A percentile compares a stretch with the other conserved stretches of the same genome.
Evolutionary conservation across 1,140 invertebrate genomes (phyloP).

Genomic region (Thaumetopoea pityocampa): DNA sequence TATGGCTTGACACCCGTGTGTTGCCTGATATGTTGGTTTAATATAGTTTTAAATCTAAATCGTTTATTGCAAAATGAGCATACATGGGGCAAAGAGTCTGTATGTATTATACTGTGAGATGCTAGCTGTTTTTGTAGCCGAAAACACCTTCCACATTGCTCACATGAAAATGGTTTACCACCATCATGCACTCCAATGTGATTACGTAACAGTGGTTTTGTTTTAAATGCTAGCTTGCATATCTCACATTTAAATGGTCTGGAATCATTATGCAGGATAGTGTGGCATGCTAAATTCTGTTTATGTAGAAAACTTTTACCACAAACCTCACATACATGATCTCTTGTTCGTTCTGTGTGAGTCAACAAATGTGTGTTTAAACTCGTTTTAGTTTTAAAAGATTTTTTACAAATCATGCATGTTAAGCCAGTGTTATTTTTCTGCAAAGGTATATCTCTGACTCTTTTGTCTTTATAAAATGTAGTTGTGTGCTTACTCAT

Average conservation of each 20-base stretch:
- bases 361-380: conserved; percentile 47
- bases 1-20: conserved; percentile 80
- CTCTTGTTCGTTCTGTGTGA: conserved; percentile 48
- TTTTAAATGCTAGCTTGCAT: conserved; percentile 78
- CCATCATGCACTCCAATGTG: conserved; percentile 81
- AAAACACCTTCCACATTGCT: conserved; percentile 84
- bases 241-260: conserved; percentile 85
- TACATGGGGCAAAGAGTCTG: conserved; percentile 88
- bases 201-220: conserved; percentile 50
- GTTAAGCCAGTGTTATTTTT: conserved; percentile 39
- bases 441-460: conserved; percentile 17
- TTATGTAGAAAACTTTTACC: conserved; percentile 59
- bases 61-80: conserved; percentile 84
- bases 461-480: conserved; percentile 16
- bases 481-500: conserved; percentile 18
- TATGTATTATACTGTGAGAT: conserved; percentile 80
- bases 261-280: conserved; percentile 80
- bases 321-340: conserved; percentile 59
- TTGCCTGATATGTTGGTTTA: conserved; percentile 80
- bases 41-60: conserved; percentile 82
- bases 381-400: conserved; percentile 45
- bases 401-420: conserved; percentile 53
- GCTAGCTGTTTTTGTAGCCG: conserved; percentile 69
- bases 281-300: conserved; percentile 70
- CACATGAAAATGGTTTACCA: conserved; percentile 85